These are phyloP conservation scores for Drosophila antonietae DNA, from an alignment of 2,888 invertebrate genomes.

Conservation along the genomic window DNA sequence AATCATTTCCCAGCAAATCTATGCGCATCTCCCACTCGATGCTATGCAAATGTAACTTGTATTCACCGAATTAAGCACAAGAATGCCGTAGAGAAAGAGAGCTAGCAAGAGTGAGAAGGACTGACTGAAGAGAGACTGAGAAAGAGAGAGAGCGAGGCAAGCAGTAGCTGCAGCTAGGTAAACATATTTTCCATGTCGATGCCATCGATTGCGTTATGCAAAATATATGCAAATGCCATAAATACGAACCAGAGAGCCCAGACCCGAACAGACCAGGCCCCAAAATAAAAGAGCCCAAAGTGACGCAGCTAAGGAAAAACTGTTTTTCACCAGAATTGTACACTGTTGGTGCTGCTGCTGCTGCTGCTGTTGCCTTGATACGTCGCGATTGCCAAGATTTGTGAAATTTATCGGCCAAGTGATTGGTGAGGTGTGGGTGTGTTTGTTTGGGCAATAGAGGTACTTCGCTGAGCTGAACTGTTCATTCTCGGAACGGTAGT, in stretches of 20 bases:
- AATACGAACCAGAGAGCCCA: conserved; percentile 59
- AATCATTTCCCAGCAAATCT: conserved; percentile 80
- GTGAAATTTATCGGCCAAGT: conserved; percentile 81
- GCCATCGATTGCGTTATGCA: conserved; percentile 84
- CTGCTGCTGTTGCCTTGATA: conserved; percentile 38
- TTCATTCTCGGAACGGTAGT: conserved; percentile 75
- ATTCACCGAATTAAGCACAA: conserved; percentile 66
- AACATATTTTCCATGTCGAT: conserved; percentile 84
- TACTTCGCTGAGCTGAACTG: conserved; percentile 12
- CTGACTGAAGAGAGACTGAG: conserved; percentile 6
- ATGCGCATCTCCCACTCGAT: conserved; percentile 78
- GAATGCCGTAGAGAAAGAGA: conserved; percentile 38
- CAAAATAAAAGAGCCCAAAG: conserved; percentile 39
- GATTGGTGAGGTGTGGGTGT: conserved; percentile 69
- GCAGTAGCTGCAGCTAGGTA: conserved; percentile 58
- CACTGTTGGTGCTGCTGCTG: conserved; percentile 33
- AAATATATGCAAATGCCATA: conserved; percentile 83
- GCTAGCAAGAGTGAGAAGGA: conserved; percentile 7
- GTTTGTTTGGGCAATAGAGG: conserved; percentile 16
- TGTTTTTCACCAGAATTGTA: conserved; percentile 62
- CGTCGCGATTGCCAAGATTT: conserved; percentile 79
- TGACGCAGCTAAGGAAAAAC: conserved; percentile 59
- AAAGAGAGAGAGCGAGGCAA: conserved; percentile 17
- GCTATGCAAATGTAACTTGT: conserved; percentile 67
- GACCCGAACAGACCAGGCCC: conserved; percentile 23